phyloP scores from a whole-genome alignment of 2,797 vertebrate species.

The Bradypus variegatus region DNA sequence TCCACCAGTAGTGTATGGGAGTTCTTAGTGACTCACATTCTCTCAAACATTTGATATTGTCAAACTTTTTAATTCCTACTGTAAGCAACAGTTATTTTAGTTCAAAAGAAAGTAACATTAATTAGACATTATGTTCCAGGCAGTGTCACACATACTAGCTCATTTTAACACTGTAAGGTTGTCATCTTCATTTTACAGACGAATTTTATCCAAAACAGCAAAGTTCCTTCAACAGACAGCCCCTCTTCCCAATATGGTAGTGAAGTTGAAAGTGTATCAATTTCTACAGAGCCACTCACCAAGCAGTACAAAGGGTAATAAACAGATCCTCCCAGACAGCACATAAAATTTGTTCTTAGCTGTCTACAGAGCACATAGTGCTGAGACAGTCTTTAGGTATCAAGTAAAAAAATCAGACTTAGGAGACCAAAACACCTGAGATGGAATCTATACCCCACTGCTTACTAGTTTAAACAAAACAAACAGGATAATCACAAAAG shows the following conservation, averaged over 20 bases:
- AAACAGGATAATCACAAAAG: background rate
- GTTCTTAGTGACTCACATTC: background rate
- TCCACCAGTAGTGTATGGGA: background rate
- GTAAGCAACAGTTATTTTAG: background rate
- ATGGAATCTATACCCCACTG: background rate
- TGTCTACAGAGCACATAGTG: background rate
- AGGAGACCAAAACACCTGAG: background rate
- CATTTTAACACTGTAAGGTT: background rate
- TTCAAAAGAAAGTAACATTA: background rate
- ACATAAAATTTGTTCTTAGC: background rate
- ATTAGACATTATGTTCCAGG: background rate
- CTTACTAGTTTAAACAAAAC: background rate
- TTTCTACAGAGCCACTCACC: background rate
- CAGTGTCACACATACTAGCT: background rate
- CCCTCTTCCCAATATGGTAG: background rate
- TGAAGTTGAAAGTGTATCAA: background rate
- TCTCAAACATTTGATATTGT: background rate
- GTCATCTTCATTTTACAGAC: background rate
- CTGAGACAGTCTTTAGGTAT: background rate
- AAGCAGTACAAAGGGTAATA: background rate
- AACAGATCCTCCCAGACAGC: background rate
- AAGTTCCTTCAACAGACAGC: background rate
- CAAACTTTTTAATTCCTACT: background rate
- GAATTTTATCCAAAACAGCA: constrained; percentile 19
- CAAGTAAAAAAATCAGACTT: background rate